These are phyloP conservation scores for Thamnaconus septentrionalis DNA, from an alignment of 2,113 vertebrate genomes.

Conservation along the genomic window DNA sequence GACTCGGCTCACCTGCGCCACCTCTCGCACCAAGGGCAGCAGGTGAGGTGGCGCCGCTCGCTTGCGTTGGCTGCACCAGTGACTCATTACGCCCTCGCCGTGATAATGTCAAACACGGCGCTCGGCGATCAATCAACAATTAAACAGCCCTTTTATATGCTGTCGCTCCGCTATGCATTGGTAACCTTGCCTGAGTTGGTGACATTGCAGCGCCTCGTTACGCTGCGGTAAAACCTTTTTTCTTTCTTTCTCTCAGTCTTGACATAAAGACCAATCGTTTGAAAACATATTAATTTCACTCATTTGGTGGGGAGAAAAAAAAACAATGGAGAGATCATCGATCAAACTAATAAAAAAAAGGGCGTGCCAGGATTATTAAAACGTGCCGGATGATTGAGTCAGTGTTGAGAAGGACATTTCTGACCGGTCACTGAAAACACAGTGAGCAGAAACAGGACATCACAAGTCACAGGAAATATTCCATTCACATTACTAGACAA, in stretches of 20 bases:
- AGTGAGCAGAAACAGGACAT: too few relatives aligned
- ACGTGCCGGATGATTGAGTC: too few relatives aligned
- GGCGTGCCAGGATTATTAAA: slow-evolving; percentile 1
- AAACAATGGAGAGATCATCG: slow-evolving; percentile 19
- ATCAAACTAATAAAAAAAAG: slow-evolving; percentile 32
- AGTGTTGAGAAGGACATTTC: too few relatives aligned
- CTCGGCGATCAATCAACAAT: slow-evolving; percentile 64
- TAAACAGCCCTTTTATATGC: slow-evolving; percentile 65
- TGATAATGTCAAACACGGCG: slow-evolving; percentile 53
- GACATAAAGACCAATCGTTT: slow-evolving; percentile 16
- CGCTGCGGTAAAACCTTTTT: slow-evolving; percentile 19
- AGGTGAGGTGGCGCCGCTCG: slow-evolving; percentile 21
- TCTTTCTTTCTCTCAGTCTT: not conserved
- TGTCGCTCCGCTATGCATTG: slow-evolving; percentile 51
- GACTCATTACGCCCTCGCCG: slow-evolving; percentile 1
- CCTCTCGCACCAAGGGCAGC: slow-evolving; percentile 27
- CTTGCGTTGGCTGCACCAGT: slow-evolving; percentile 6
- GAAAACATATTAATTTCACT: slow-evolving; percentile 20
- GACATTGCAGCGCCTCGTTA: slow-evolving; percentile 38
- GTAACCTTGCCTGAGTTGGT: slow-evolving; percentile 58
- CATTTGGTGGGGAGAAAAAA: slow-evolving; percentile 14
- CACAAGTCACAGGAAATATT: too few relatives aligned
- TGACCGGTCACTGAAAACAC: too few relatives aligned
- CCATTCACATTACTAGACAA: too few relatives aligned
- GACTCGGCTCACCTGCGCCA: not conserved